These are phyloP conservation scores for Palythoa caribaeorum DNA, from an alignment of 92 coral and sea anemone genomes.

Conservation along the genomic window DNA sequence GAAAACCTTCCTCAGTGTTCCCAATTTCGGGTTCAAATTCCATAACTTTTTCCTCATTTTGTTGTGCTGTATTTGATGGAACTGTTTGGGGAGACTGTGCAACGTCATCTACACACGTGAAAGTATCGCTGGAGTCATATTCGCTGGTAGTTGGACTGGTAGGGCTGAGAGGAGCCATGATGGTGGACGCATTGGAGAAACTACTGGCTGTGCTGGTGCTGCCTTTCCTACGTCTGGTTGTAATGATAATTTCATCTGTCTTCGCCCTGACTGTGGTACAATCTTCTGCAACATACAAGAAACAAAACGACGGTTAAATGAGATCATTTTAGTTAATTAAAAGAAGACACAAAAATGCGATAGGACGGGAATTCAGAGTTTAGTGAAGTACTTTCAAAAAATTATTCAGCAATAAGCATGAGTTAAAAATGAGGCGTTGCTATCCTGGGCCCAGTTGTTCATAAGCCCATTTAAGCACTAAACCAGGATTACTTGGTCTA, in stretches of 20 bases:
- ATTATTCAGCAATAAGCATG: too few relatives aligned
- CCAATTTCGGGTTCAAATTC: not conserved
- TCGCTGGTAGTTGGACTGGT: constrained; percentile 38
- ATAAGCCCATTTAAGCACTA: too few relatives aligned
- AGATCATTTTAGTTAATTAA: not conserved
- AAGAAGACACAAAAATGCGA: too few relatives aligned
- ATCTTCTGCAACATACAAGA: not conserved
- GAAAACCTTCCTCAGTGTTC: not conserved
- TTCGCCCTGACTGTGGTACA: not conserved
- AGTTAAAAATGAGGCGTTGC: too few relatives aligned
- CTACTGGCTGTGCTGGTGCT: constrained; percentile 70
- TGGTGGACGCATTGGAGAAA: constrained; percentile 70
- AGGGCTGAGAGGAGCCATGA: constrained; percentile 69
- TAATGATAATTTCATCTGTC: constrained; percentile 33
- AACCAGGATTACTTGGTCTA: too few relatives aligned
- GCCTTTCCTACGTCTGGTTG: constrained; percentile 50
- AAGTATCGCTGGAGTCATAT: constrained; percentile 53
- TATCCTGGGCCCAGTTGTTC: too few relatives aligned
- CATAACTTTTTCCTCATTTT: not conserved
- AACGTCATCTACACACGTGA: constrained; percentile 1
- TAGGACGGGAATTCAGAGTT: too few relatives aligned
- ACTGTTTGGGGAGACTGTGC: not conserved
- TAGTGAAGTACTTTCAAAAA: too few relatives aligned
- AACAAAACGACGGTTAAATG: not conserved
- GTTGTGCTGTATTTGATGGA: not conserved